A percentile compares a stretch with the other conserved stretches of the same genome.
phyloP scores from a whole-genome alignment of 1,140 invertebrate species.

The Drosophila nasuta region DNA sequence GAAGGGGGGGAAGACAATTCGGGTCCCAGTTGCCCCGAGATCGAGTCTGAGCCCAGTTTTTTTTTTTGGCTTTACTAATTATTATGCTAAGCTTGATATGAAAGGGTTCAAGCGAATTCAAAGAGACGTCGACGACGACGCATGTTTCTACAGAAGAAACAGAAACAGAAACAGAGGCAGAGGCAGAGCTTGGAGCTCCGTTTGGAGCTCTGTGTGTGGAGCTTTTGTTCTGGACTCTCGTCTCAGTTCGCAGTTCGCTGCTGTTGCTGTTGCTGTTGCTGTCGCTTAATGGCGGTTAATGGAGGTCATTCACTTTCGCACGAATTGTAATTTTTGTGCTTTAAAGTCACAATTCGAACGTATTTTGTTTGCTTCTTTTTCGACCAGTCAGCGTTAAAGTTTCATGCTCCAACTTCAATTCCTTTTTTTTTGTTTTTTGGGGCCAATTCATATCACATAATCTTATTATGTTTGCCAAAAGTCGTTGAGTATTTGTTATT shows the following conservation, averaged over 20 bases:
- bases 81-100: constrained; percentile 73
- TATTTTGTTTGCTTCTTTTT: neutral
- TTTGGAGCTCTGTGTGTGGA: neutral
- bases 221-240: constrained; percentile 47
- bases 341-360: constrained; percentile 69
- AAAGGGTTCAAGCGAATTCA: constrained; percentile 76
- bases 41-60: constrained; percentile 30
- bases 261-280: neutral
- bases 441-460: constrained; percentile 56
- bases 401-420: constrained; percentile 39
- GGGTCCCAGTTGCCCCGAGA: constrained; percentile 37
- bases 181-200: neutral
- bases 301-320: constrained; percentile 84
- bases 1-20: constrained; percentile 36
- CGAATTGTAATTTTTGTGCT: constrained; percentile 79
- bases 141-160: constrained; percentile 63
- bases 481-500: constrained; percentile 54
- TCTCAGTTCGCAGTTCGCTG: constrained; percentile 15
- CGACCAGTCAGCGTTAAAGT: constrained; percentile 52
- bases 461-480: constrained; percentile 73
- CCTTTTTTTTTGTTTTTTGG: neutral
- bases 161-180: constrained; percentile 1
- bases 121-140: constrained; percentile 37
- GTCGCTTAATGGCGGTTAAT: constrained; percentile 75
- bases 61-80: constrained; percentile 75